These are phyloP conservation scores for Cyprinus carpio DNA, from an alignment of 2,113 vertebrate genomes.

Conservation along the genomic window DNA sequence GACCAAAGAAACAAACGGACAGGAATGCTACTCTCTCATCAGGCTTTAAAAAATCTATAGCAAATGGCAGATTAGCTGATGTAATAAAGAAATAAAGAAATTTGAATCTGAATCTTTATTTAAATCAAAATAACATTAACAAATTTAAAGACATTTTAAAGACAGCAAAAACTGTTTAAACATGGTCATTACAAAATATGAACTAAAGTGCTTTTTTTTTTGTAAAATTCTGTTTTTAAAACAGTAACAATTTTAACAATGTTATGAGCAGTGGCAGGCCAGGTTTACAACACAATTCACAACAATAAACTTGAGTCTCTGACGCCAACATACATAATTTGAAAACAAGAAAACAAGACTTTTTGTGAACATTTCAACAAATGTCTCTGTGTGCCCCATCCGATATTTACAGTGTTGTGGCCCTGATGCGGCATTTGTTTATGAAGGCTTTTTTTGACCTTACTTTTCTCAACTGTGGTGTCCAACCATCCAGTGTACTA, in stretches of 20 bases:
- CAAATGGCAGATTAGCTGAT: slow-evolving; percentile 13
- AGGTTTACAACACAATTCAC: slow-evolving; percentile 14
- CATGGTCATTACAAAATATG: slow-evolving; percentile 4
- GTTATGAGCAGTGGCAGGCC: slow-evolving; percentile 2
- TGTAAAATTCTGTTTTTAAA: slow-evolving; percentile 3
- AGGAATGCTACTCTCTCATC: background rate
- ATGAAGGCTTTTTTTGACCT: too few species aligned
- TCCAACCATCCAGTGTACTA: background rate
- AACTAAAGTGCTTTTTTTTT: slow-evolving; percentile 4
- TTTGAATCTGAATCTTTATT: slow-evolving; percentile 8
- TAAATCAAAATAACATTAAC: slow-evolving; percentile 16
- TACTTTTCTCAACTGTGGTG: background rate
- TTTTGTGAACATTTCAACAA: slow-evolving; percentile 10
- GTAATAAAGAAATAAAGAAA: slow-evolving; percentile 15
- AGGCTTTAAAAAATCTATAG: slow-evolving; percentile 13
- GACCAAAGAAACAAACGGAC: slow-evolving; percentile 6
- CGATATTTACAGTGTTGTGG: background rate
- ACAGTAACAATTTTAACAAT: slow-evolving; percentile 15
- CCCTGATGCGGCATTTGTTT: slow-evolving; percentile 15
- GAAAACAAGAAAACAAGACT: slow-evolving; percentile 4
- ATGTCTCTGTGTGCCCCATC: slow-evolving; percentile 3
- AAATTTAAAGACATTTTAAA: slow-evolving; percentile 12
- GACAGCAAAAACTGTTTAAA: slow-evolving; percentile 16
- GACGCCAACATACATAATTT: slow-evolving; percentile 1
- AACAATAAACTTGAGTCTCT: slow-evolving; percentile 13